These are phyloP conservation scores for Periophthalmus modestus DNA, from an alignment of 2,113 vertebrate species.

Conservation along the genomic window DNA sequence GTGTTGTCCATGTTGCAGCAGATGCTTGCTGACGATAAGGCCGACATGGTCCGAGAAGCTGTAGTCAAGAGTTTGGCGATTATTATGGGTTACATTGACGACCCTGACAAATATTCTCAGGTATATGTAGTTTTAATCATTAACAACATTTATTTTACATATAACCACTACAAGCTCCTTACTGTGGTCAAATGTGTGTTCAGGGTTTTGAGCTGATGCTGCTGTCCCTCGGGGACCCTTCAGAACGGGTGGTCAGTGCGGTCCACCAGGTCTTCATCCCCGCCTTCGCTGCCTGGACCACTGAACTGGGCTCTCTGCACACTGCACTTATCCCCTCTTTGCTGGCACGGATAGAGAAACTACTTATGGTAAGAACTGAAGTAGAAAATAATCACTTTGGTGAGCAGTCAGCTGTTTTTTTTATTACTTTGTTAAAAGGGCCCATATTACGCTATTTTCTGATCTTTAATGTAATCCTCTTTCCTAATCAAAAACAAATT, in stretches of 20 bases:
- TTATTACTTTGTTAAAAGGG: background rate
- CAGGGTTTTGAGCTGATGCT: conserved; percentile 97
- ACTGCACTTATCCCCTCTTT: conserved; percentile 92
- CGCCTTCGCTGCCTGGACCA: conserved; percentile 96
- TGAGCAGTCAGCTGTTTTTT: background rate
- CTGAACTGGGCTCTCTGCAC: conserved; percentile 90
- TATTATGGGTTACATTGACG: conserved; percentile 98
- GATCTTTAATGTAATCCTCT: no score
- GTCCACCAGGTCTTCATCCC: conserved; percentile 98
- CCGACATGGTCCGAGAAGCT: conserved; percentile 97
- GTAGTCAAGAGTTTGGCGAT: conserved; percentile 98
- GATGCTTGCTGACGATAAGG: conserved; percentile 97
- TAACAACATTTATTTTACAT: background rate
- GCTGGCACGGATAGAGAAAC: conserved; percentile 92
- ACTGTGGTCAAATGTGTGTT: background rate
- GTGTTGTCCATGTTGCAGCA: conserved; percentile 98
- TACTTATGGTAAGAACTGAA: conserved; percentile 84
- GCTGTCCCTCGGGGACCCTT: conserved; percentile 91
- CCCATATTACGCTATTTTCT: no score
- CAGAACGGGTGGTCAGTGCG: conserved; percentile 92
- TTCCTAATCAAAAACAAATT: no score
- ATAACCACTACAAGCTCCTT: background rate
- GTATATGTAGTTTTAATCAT: conserved; percentile 64
- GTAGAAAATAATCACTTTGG: background rate
- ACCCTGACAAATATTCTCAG: conserved; percentile 96